A percentile compares a stretch with the other conserved stretches of the same genome.
Evolutionary conservation across 2,113 vertebrate species (phyloP).

Genomic region (Anoplopoma fimbria): DNA sequence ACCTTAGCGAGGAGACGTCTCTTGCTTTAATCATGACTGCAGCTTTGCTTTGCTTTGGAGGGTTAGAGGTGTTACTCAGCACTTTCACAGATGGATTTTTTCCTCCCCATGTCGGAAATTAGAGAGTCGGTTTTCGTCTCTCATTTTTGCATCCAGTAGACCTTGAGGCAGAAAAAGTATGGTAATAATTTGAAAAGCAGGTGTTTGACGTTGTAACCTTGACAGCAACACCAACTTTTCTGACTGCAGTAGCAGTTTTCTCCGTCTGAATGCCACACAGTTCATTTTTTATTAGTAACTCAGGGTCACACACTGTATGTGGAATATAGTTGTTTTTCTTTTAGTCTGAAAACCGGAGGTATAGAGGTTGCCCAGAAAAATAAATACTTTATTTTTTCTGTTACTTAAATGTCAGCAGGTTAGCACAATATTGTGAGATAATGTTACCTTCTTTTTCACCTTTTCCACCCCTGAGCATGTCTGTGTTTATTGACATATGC

Average conservation of each 20-base stretch:
- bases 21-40: slow-evolving; percentile 52
- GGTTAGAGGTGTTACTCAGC: slow-evolving; percentile 68
- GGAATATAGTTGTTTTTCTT: background rate
- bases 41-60: slow-evolving; percentile 47
- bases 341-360: background rate
- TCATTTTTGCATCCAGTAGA: background rate
- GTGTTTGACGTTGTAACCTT: slow-evolving; percentile 12
- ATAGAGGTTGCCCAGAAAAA: background rate
- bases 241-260: background rate
- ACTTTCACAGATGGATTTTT: slow-evolving; percentile 44
- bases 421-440: background rate
- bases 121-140: slow-evolving; percentile 12
- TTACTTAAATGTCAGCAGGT: background rate
- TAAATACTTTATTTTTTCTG: background rate
- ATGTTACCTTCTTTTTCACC: background rate
- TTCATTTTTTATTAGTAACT: background rate
- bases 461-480: background rate
- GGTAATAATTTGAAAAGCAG: slow-evolving; percentile 26
- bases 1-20: slow-evolving; percentile 69
- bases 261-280: background rate
- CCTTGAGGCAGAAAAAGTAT: slow-evolving; percentile 16
- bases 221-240: background rate
- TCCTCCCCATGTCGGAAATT: slow-evolving; percentile 21
- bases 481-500: background rate
- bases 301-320: background rate